Evolutionary conservation across 2,113 vertebrate species (phyloP).

Genomic region (Jacana jacana): DNA sequence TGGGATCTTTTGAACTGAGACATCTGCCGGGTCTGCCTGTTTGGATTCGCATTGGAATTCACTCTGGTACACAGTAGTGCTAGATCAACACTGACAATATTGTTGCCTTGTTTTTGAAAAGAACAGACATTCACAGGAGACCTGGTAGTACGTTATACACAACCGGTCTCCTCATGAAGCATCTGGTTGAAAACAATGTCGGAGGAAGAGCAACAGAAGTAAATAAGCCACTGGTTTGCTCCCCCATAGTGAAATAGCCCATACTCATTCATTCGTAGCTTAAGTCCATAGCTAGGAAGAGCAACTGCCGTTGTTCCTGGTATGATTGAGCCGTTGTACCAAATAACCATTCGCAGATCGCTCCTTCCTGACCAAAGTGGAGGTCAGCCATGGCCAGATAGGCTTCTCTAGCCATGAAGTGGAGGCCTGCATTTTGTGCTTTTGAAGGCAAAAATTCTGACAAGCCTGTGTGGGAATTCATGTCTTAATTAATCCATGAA

Average conservation of each 20-base stretch:
- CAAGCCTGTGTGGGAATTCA: background rate
- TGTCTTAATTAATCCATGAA: background rate
- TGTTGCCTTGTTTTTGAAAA: background rate
- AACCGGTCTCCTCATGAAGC: background rate
- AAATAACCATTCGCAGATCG: background rate
- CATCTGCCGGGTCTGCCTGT: slow-evolving; percentile 94
- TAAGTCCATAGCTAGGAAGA: background rate
- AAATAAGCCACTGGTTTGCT: background rate
- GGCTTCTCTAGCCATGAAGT: background rate
- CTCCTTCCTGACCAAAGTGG: background rate
- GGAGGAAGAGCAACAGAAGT: background rate
- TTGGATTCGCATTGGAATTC: slow-evolving; percentile 98
- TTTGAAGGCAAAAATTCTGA: background rate
- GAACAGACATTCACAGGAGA: background rate
- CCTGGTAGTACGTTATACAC: background rate
- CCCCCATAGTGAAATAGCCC: background rate
- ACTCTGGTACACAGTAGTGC: slow-evolving; percentile 83
- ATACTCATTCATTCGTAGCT: background rate
- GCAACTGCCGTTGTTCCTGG: background rate
- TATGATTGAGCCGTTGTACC: background rate
- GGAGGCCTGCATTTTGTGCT: background rate
- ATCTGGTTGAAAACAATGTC: background rate
- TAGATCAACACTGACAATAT: background rate
- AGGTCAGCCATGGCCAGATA: background rate
- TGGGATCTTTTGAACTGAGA: slow-evolving; percentile 90